Evolutionary conservation across 1,140 invertebrate genomes (phyloP).

Genomic region (Ceratosolen solmsi): DNA sequence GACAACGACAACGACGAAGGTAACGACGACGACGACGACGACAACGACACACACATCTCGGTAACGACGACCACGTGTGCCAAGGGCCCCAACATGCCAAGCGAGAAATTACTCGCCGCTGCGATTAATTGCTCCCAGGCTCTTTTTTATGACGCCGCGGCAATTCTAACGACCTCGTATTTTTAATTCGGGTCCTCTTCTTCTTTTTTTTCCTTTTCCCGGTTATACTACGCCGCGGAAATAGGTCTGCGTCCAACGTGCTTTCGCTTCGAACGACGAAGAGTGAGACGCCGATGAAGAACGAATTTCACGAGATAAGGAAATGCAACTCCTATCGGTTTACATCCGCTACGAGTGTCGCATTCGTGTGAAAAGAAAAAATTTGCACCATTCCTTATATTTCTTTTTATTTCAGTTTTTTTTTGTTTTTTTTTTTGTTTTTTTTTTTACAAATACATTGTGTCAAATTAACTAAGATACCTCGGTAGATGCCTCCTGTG

Average conservation of each 20-base stretch:
- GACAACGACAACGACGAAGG: too few species aligned
- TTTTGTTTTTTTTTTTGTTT: not conserved
- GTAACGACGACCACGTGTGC: not conserved
- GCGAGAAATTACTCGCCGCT: too few species aligned
- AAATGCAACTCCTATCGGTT: not conserved
- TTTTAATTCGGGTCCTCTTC: not conserved
- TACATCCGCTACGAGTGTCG: not conserved
- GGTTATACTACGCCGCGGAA: not conserved
- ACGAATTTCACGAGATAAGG: slow-evolving; percentile 19
- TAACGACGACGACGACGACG: too few species aligned
- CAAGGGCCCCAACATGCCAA: too few species aligned
- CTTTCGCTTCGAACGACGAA: not conserved
- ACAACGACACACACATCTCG: not conserved
- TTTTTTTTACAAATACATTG: slow-evolving; percentile 23
- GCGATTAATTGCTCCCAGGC: too few species aligned
- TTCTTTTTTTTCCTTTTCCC: not conserved
- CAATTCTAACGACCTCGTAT: not conserved
- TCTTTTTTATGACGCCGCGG: too few species aligned
- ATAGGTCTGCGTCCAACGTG: not conserved
- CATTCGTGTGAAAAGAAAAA: not conserved
- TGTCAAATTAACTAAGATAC: not conserved
- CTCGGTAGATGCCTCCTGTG: too few species aligned
- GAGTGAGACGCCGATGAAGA: not conserved
- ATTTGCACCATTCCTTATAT: not conserved
- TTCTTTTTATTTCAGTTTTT: not conserved